Base-by-base conservation (phyloP, 2,113 vertebrate genomes). In the Eptatretus burgeri region DNA sequence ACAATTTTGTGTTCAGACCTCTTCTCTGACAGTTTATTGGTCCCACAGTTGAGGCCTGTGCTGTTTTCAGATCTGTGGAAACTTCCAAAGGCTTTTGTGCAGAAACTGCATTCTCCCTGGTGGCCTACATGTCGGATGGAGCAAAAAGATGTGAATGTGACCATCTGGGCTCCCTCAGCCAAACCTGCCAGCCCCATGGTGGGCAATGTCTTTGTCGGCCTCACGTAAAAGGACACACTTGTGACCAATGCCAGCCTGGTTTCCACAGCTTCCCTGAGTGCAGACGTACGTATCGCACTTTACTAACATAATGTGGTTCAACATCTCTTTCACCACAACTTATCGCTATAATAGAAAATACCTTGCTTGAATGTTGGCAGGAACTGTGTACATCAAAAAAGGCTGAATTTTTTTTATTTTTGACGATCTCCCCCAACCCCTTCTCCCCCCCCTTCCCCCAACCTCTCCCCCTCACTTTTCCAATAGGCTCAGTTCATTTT, bases 201-300 rank as follows among this genome's bases (percentile, higher is more conserved):
- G 89, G 88, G 62, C 86, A 89, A 69, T 96, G 89, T 70, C 51
- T 16, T 0, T 96, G 89, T 76, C 75, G 69, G 62, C 75, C 72
- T 12, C 71, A 82, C 0, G 49, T 93, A 66, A 78, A 87, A 0
- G 88, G 89, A 7, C 78, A 76, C 16, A 77, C 56, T 64, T 96
- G 89, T 68, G 82, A 73, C 53, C 79, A 73, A 13, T 96, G 89
- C 69, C 78, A 71, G 5, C 80, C 76, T 0, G 84, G 84, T 67
- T 79, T 80, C 75, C 91, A 81, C 0, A 80, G 84, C 69, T 96
- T 96, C 71, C 89, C 89, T 0, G 75, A 74, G 70, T 96, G 89
- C 76, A 82, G 69, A 68, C 66, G 89, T 96, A 70, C 81, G 85
- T 78, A 14, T 52, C 9, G 9, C 5, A 11, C 19, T 60, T 5